These are phyloP conservation scores for Drosophila eohydei DNA, from an alignment of 2,888 invertebrate genomes.

Conservation along the genomic window DNA sequence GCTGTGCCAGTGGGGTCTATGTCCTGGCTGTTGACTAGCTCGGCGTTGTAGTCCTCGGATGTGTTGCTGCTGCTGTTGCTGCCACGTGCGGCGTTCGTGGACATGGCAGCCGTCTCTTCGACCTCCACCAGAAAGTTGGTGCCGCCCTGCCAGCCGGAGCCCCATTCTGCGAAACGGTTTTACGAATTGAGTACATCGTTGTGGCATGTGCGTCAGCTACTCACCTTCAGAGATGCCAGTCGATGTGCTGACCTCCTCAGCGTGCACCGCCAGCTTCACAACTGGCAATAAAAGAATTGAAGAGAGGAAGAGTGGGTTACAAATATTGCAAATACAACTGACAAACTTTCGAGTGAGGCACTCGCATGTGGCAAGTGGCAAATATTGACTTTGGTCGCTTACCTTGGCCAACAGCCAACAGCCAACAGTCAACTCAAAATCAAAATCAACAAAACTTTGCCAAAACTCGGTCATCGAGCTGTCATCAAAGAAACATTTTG, in stretches of 20 bases:
- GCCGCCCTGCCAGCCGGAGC: constrained; percentile 84
- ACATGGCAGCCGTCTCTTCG: constrained; percentile 81
- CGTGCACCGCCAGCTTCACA: constrained; percentile 80
- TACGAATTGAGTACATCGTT: constrained; percentile 30
- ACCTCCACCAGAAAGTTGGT: constrained; percentile 84
- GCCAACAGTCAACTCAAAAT: constrained; percentile 20
- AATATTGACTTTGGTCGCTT: constrained; percentile 31
- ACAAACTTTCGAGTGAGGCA: constrained; percentile 34
- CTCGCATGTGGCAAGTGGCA: constrained; percentile 26
- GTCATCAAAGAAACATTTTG: constrained; percentile 3
- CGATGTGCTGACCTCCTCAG: constrained; percentile 73
- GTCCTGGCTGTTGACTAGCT: constrained; percentile 67
- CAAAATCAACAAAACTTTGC: constrained; percentile 13
- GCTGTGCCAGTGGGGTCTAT: constrained; percentile 56
- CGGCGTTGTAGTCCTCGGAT: constrained; percentile 69
- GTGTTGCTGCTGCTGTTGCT: constrained; percentile 54
- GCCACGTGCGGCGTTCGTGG: constrained; percentile 49
- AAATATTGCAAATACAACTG: constrained; percentile 22
- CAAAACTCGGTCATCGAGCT: constrained; percentile 12
- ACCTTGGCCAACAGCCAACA: constrained; percentile 28
- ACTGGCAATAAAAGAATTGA: constrained; percentile 60
- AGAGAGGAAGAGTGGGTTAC: constrained; percentile 1
- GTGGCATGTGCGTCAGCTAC: constrained; percentile 19
- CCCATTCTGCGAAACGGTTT: constrained; percentile 81
- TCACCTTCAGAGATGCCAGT: constrained; percentile 83